Conservation (phyloP, 2,113 vertebrate species). For the Xiphophorus couchianus region DNA sequence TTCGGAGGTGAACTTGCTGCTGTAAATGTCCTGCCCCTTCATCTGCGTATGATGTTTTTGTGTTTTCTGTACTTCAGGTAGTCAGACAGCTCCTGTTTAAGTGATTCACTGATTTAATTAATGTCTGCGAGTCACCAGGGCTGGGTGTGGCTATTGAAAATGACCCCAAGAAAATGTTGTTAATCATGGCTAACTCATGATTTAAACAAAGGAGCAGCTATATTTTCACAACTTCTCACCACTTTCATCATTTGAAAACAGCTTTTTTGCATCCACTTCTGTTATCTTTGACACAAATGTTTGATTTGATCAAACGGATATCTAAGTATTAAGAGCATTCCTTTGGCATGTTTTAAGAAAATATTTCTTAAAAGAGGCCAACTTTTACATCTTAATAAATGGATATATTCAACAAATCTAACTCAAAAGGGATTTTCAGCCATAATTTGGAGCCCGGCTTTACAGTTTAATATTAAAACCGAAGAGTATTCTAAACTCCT, state of each 20-base stretch:
- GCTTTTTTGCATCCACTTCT: background rate
- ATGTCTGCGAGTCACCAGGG: background rate
- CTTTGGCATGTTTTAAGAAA: background rate
- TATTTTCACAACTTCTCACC: no score
- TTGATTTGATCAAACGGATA: background rate
- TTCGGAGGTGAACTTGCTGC: background rate
- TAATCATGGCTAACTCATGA: no score
- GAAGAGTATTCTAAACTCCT: background rate
- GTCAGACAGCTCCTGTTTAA: background rate
- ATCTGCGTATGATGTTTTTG: background rate
- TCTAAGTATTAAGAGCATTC: background rate
- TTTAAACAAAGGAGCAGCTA: no score
- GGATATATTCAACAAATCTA: background rate
- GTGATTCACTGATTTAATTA: background rate
- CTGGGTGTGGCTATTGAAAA: background rate
- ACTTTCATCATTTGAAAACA: no score
- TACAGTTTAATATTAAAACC: background rate
- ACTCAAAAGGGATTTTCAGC: background rate
- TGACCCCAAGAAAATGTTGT: background rate
- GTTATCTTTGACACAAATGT: background rate
- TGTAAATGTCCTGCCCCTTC: background rate
- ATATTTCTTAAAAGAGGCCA: no score
- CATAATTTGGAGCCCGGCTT: background rate
- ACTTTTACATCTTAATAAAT: background rate
- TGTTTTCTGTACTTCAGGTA: background rate